phyloP scores from a whole-genome alignment of 2,797 vertebrate genomes.

The Tokudaia muenninki region DNA sequence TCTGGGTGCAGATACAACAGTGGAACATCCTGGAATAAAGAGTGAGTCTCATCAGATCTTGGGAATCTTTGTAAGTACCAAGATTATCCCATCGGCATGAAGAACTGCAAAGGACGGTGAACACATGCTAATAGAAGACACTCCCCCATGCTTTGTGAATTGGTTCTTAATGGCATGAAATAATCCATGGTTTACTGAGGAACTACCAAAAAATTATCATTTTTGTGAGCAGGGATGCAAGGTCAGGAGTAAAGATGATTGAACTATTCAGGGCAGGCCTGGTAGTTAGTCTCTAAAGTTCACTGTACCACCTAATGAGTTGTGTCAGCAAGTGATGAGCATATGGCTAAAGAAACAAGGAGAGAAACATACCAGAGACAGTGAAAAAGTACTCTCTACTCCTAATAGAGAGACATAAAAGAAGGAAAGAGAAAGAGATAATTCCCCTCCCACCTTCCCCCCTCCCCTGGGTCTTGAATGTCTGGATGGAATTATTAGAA shows the following conservation, averaged over 20 bases:
- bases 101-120: not conserved
- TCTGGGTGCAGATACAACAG: not conserved
- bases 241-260: slow-evolving; percentile 3
- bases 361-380: not conserved
- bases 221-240: not conserved
- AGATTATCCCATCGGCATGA: not conserved
- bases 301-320: not conserved
- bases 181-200: not conserved
- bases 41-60: not conserved
- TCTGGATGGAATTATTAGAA: not conserved
- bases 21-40: not conserved
- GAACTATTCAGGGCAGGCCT: not conserved
- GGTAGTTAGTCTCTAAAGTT: not conserved
- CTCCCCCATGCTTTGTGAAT: not conserved
- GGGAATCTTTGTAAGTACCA: not conserved
- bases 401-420: not conserved
- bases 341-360: not conserved
- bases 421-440: not conserved
- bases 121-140: not conserved
- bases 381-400: not conserved
- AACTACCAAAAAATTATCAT: not conserved
- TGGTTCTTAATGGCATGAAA: not conserved
- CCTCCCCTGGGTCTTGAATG: not conserved
- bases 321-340: not conserved
- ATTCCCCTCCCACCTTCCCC: not conserved